phyloP scores from a whole-genome alignment of 1,140 invertebrate genomes.

The Papilio dardanus region DNA sequence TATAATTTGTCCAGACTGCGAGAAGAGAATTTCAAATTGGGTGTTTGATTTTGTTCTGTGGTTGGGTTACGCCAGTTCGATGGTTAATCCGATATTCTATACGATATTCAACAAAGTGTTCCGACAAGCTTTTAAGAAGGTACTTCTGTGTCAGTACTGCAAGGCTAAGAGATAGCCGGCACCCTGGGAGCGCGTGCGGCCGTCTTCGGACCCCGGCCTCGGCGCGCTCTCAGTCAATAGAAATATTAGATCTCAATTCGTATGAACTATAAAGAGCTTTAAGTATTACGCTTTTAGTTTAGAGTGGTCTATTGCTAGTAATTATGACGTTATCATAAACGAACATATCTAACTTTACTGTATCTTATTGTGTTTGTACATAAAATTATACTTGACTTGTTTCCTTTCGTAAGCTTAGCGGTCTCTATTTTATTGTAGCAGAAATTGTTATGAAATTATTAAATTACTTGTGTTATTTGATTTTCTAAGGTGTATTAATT shows the following conservation, averaged over 20 bases:
- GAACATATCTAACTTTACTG: constrained; percentile 32
- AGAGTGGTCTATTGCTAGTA: constrained; percentile 27
- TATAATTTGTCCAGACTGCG: constrained; percentile 90
- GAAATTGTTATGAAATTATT: too few species aligned
- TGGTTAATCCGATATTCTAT: constrained; percentile 97
- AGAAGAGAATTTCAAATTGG: constrained; percentile 87
- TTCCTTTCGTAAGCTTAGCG: too few species aligned
- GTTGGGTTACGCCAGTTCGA: constrained; percentile 96
- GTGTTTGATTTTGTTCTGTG: constrained; percentile 94
- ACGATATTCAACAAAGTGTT: constrained; percentile 98
- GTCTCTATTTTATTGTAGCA: too few species aligned
- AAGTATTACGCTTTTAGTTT: constrained; percentile 53
- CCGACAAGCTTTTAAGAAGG: constrained; percentile 94
- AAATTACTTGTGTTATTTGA: background rate
- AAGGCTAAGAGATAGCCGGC: constrained; percentile 83
- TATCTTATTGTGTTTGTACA: background rate
- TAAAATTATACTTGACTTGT: background rate
- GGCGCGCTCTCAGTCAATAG: constrained; percentile 76
- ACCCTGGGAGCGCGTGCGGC: constrained; percentile 78
- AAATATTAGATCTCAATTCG: constrained; percentile 73
- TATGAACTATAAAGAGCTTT: constrained; percentile 62
- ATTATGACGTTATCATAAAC: constrained; percentile 42
- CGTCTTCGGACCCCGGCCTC: constrained; percentile 73
- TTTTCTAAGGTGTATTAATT: background rate
- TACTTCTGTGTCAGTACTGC: constrained; percentile 90